These are phyloP conservation scores for Picathartes gymnocephalus DNA, from an alignment of 2,113 vertebrate species.

Conservation along the genomic window DNA sequence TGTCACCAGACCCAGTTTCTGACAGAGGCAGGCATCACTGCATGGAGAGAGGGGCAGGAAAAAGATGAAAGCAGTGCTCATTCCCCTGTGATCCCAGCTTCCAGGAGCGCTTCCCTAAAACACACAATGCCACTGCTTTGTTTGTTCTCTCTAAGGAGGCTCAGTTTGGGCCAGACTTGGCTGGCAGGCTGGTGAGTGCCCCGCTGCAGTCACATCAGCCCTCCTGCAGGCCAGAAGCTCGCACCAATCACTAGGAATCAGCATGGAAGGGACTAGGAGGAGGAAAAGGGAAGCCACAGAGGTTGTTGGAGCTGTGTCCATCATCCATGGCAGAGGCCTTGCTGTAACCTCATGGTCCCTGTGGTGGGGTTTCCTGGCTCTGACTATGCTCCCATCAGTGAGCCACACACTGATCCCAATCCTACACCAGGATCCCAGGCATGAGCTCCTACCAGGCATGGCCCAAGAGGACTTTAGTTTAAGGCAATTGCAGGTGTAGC, in stretches of 20 bases:
- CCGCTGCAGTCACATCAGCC: neutral
- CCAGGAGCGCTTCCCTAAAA: neutral
- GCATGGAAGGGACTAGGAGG: neutral
- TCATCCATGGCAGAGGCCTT: neutral
- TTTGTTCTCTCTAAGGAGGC: neutral
- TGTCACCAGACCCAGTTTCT: neutral
- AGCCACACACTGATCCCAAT: neutral
- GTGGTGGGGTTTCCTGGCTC: neutral
- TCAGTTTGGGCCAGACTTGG: neutral
- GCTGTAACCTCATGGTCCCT: neutral
- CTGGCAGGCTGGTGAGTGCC: neutral
- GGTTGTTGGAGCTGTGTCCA: neutral
- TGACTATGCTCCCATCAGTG: neutral
- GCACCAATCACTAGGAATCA: neutral
- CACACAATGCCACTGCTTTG: neutral
- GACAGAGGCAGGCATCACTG: neutral
- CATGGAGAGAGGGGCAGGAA: neutral
- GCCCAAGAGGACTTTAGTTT: neutral
- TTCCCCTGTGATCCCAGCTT: neutral
- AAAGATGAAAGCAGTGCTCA: neutral
- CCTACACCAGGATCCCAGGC: neutral
- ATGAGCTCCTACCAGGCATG: rapidly evolving
- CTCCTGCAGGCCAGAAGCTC: neutral
- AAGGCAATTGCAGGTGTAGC: neutral
- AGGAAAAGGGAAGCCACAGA: neutral